phyloP scores from a whole-genome alignment of 1,140 invertebrate genomes.

The Anastatus disparis region DNA sequence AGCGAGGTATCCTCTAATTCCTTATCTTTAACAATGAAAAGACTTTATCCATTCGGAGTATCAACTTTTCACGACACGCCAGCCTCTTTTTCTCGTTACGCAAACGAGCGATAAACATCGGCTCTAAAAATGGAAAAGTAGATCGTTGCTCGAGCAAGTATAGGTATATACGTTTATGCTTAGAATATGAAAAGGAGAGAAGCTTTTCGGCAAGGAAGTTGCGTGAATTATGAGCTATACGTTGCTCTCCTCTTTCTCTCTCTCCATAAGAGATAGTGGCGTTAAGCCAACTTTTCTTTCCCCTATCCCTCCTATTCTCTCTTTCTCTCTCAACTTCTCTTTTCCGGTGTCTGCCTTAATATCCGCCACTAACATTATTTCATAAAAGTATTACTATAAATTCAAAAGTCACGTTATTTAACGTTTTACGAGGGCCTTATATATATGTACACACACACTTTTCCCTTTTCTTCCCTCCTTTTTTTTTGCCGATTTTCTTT shows the following conservation, averaged over 20 bases:
- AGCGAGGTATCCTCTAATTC: too few species aligned
- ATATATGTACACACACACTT: constrained; percentile 26
- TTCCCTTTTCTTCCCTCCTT: not conserved
- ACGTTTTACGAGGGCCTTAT: constrained; percentile 50
- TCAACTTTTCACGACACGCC: too few species aligned
- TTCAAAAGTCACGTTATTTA: constrained; percentile 67
- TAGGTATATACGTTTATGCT: too few species aligned
- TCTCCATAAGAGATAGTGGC: too few species aligned
- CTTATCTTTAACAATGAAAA: too few species aligned
- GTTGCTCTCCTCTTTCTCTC: not conserved
- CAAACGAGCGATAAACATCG: constrained; percentile 46
- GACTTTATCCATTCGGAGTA: too few species aligned
- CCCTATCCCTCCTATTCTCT: too few species aligned
- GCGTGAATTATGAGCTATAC: constrained; percentile 24
- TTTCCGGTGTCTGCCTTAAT: constrained; percentile 64
- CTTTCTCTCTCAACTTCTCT: too few species aligned
- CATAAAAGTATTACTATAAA: constrained; percentile 70
- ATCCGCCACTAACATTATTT: constrained; percentile 69
- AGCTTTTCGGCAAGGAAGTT: constrained; percentile 39
- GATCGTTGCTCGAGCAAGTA: too few species aligned
- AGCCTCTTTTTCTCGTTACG: constrained; percentile 27
- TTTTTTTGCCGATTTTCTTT: not conserved
- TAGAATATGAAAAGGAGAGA: too few species aligned
- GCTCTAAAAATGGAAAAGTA: constrained; percentile 44
- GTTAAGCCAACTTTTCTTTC: too few species aligned